Base-by-base conservation (phyloP, 2,113 vertebrate genomes). In the Heterotilapia buettikoferi region DNA sequence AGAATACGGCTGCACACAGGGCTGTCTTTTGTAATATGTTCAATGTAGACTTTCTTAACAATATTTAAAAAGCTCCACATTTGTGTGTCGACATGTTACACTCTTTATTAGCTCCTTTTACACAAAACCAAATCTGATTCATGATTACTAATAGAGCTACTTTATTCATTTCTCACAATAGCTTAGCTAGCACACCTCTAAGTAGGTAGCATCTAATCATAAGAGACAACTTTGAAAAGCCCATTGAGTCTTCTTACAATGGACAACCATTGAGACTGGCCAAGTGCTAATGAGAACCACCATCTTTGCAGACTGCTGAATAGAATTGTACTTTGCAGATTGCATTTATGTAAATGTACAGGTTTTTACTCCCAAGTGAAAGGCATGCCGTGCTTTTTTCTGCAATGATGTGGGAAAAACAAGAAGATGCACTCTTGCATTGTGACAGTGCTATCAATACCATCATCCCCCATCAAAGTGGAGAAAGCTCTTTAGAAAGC, bases 401-500 rank as follows among this genome's bases (percentile, higher is more conserved):
- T 86, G 88, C 89, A 93, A 89, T 86, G 92, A 94, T 94, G 95
- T 92, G 92, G 89, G 82, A 92, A 92, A 95, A 94, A 96, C 92
- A 96, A 96, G 89, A 90, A 92, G 93, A 95, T 92, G 93, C 89
- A 92, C 94, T 94, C 92, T 76, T 92, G 93, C 96, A 97, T 96
- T 96, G 95, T 96, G 96, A 96, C 96, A 96, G 93, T 96, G 93
- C 96, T 95, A 96, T 97, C 96, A 97, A 97, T 97, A 96, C 96
- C 95, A 96, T 96, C 94, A 95, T 94, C 92, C 93, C 84, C 88
- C 96, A 96, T 97, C 96, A 97, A 97, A 97, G 96, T 94, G 92
- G 87, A 96, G 94, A 95, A 96, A 95, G 92, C 95, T 96, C 95
- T 97, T 96, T 95, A 93, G 94, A 94, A 93, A 96, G 94, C 93